phyloP scores from a whole-genome alignment of 1,140 invertebrate species.

The Panulirus ornatus region DNA sequence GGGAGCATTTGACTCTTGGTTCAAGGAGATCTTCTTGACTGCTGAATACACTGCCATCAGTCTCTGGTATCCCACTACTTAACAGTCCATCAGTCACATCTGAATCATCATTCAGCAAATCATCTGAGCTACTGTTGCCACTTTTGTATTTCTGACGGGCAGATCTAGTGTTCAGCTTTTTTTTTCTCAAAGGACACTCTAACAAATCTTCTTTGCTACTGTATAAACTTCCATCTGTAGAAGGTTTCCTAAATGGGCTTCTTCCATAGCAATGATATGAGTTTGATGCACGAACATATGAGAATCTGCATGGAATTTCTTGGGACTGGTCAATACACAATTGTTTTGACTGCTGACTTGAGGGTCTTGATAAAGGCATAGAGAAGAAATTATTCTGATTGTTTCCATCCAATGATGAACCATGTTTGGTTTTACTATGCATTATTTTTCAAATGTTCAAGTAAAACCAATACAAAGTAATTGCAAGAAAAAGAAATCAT shows the following conservation, averaged over 20 bases:
- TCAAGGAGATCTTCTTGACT: slow-evolving; percentile 53
- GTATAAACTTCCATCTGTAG: slow-evolving; percentile 1
- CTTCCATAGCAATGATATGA: slow-evolving; percentile 37
- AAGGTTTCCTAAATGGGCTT: not conserved
- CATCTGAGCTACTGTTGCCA: slow-evolving; percentile 60
- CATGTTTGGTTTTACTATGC: no score
- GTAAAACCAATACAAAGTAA: no score
- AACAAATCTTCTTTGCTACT: slow-evolving; percentile 59
- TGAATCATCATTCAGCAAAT: slow-evolving; percentile 56
- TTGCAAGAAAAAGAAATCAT: no score
- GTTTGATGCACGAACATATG: slow-evolving; percentile 55
- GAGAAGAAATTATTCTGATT: not conserved
- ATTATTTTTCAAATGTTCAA: no score
- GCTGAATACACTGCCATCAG: slow-evolving; percentile 64
- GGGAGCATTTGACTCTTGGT: slow-evolving; percentile 34
- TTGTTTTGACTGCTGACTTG: not conserved
- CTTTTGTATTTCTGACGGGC: slow-evolving; percentile 6
- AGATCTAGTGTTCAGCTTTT: not conserved
- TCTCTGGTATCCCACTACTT: slow-evolving; percentile 54
- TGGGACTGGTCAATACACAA: not conserved
- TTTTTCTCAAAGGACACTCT: slow-evolving; percentile 14
- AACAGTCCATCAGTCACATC: slow-evolving; percentile 40
- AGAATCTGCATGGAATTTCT: slow-evolving; percentile 43
- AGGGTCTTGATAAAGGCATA: not conserved
- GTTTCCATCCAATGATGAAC: not conserved